phyloP scores from a whole-genome alignment of 2,888 invertebrate genomes.

The Amphimallon solstitiale region DNA sequence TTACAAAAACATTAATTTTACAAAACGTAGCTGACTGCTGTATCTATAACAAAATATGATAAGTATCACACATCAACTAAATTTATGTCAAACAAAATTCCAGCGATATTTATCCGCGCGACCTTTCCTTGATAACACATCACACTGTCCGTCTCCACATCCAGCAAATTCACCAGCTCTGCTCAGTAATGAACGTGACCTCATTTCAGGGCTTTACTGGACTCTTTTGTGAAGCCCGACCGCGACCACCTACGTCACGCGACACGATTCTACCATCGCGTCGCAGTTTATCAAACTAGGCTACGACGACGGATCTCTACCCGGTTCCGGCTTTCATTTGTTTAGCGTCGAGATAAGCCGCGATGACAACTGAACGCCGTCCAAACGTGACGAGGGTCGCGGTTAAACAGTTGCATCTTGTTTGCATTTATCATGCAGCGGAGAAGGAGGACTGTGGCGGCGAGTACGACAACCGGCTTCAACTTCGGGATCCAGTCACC shows the following conservation, averaged over 20 bases:
- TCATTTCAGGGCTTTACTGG: background rate
- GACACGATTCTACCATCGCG: constrained; percentile 4
- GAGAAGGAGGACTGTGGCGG: too few species aligned
- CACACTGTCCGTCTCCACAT: too few species aligned
- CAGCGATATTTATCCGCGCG: too few species aligned
- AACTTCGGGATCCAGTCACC: background rate
- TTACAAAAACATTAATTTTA: too few species aligned
- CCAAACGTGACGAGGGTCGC: constrained; percentile 31
- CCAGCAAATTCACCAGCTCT: background rate
- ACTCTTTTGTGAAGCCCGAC: constrained; percentile 8
- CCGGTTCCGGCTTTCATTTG: constrained; percentile 36
- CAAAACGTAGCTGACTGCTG: too few species aligned
- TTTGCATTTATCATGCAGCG: constrained; percentile 32
- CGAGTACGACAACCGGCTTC: background rate
- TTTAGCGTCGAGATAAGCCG: constrained; percentile 37
- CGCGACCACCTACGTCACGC: background rate
- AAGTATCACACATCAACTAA: too few species aligned
- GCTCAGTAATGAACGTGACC: background rate
- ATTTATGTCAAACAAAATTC: too few species aligned
- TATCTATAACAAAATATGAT: too few species aligned
- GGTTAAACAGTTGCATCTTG: constrained; percentile 32
- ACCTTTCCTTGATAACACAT: too few species aligned
- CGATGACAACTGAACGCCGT: constrained; percentile 30
- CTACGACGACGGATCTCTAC: background rate
- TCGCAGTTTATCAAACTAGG: constrained; percentile 19